These are phyloP conservation scores for Muntiacus reevesi DNA, from an alignment of 2,113 vertebrate species.

Conservation along the genomic window DNA sequence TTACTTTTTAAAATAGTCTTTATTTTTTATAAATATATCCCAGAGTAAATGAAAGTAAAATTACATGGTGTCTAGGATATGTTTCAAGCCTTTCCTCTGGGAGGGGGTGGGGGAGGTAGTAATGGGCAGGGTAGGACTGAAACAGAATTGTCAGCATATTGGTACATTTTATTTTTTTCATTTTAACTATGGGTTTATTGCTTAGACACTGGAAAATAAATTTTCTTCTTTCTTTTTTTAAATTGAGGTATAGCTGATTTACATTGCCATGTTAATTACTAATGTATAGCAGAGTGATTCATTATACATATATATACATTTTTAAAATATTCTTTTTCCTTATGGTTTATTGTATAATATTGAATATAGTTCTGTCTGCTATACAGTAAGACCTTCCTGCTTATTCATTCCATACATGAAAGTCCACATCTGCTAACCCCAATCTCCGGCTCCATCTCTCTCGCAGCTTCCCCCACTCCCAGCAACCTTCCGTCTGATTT, in stretches of 20 bases:
- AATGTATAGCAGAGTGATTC: neutral
- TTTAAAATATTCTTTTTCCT: neutral
- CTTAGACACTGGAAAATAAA: neutral
- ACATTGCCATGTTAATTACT: neutral
- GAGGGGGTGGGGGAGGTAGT: neutral
- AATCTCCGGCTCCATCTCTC: neutral
- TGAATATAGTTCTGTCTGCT: neutral
- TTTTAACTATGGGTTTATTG: neutral
- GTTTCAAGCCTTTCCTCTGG: neutral
- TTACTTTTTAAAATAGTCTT: neutral
- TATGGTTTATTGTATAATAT: neutral
- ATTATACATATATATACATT: neutral
- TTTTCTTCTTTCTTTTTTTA: neutral
- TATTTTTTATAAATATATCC: neutral
- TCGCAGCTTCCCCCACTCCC: fast-evolving
- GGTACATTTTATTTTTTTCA: neutral
- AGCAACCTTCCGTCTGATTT: neutral
- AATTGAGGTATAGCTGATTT: neutral
- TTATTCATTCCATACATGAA: neutral
- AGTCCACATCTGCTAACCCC: neutral
- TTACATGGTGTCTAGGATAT: neutral
- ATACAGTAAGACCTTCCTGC: neutral
- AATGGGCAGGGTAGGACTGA: neutral
- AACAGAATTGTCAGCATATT: neutral
- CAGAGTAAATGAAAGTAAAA: neutral